Percentiles rank a stretch among this genome's conserved stretches.
phyloP scores from a whole-genome alignment of 2,113 vertebrate species.

The Psittacara wagleri region DNA sequence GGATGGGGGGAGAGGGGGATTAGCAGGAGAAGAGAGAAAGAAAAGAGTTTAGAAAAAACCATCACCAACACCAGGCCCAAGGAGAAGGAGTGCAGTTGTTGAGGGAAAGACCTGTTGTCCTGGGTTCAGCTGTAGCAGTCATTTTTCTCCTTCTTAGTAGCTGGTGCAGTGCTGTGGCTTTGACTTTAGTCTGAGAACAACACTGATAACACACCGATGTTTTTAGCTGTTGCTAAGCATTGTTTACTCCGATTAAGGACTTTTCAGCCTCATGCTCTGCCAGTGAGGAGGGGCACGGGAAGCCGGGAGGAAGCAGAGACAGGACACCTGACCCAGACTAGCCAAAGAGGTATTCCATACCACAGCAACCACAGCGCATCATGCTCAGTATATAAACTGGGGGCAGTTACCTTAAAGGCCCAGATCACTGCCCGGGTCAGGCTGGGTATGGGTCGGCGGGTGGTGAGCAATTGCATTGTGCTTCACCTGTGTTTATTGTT shows the following conservation, averaged over 20 bases:
- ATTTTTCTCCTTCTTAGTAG: neutral
- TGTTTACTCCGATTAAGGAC: neutral
- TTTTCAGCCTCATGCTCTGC: neutral
- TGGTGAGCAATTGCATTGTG: neutral
- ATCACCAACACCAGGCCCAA: neutral
- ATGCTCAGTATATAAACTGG: neutral
- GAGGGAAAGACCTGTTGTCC: neutral
- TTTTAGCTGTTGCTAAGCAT: neutral
- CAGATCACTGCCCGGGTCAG: neutral
- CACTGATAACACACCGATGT: neutral
- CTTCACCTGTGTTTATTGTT: neutral
- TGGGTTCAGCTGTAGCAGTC: neutral
- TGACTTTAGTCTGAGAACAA: neutral
- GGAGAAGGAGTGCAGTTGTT: neutral
- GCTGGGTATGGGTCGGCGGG: neutral
- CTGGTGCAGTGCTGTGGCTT: neutral
- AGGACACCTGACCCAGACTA: neutral
- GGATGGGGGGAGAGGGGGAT: constrained; percentile 54
- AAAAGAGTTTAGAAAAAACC: constrained; percentile 44
- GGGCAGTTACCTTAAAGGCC: neutral
- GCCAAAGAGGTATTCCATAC: neutral
- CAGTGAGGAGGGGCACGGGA: neutral
- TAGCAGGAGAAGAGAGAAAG: constrained; percentile 22
- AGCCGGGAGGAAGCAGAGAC: neutral
- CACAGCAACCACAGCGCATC: neutral